These are phyloP conservation scores for Catajapyx aquilonaris DNA, from an alignment of 1,140 invertebrate genomes.

Conservation along the genomic window DNA sequence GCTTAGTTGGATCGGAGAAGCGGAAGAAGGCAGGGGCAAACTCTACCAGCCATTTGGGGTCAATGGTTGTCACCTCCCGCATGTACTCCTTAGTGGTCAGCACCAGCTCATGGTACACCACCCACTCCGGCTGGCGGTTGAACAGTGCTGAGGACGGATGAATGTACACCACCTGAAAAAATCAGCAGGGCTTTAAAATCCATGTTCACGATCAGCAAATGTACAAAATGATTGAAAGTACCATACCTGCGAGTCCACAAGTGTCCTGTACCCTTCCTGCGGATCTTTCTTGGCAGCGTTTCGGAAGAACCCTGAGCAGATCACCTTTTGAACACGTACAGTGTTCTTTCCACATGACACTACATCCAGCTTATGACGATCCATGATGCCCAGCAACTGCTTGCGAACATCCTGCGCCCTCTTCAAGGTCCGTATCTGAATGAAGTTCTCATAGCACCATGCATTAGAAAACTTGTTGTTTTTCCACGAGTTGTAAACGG, in stretches of 20 bases:
- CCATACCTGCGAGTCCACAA: slow-evolving; percentile 86
- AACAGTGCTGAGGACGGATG: slow-evolving; percentile 96
- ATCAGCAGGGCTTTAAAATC: no score
- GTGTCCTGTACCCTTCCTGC: slow-evolving; percentile 92
- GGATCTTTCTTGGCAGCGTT: slow-evolving; percentile 99
- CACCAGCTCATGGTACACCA: slow-evolving; percentile 96
- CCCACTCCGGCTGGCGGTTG: slow-evolving; percentile 97
- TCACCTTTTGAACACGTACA: slow-evolving; percentile 88
- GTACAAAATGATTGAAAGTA: slow-evolving; percentile 98
- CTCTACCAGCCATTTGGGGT: slow-evolving; percentile 98
- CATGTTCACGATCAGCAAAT: slow-evolving; percentile 91
- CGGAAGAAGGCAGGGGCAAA: slow-evolving; percentile 98
- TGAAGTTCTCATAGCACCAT: slow-evolving; percentile 99
- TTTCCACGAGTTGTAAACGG: slow-evolving; percentile 98
- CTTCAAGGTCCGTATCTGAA: slow-evolving; percentile 91
- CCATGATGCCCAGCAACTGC: slow-evolving; percentile 95
- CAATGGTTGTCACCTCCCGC: slow-evolving; percentile 95
- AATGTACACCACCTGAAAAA: slow-evolving; percentile 87
- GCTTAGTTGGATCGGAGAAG: slow-evolving; percentile 95
- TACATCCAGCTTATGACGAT: slow-evolving; percentile 92
- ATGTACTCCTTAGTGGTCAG: slow-evolving; percentile 99
- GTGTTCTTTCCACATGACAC: slow-evolving; percentile 91
- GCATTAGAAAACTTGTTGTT: slow-evolving; percentile 98
- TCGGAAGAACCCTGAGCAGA: slow-evolving; percentile 96
- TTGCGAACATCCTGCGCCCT: slow-evolving; percentile 95